A percentile compares a stretch with the other conserved stretches of the same genome.
Conservation (phyloP, 2,888 invertebrate genomes). For the Microctonus hyperodae region DNA sequence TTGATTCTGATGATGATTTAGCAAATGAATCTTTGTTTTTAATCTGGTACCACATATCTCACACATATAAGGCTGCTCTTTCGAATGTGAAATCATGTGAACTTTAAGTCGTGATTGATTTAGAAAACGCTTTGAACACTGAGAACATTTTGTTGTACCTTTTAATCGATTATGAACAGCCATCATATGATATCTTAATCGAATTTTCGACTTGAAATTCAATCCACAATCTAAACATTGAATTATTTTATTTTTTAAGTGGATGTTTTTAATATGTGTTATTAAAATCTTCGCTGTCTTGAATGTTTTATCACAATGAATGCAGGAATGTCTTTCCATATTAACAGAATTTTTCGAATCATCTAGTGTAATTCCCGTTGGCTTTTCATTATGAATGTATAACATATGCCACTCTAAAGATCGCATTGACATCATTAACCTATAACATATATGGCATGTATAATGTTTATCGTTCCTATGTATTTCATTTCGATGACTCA, state of each 20-base stretch:
- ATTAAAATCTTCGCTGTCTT: conserved; percentile 61
- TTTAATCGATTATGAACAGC: conserved; percentile 56
- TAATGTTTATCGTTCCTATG: conserved; percentile 60
- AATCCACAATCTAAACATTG: conserved; percentile 58
- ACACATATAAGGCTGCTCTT: conserved; percentile 58
- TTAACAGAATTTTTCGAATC: conserved; percentile 43
- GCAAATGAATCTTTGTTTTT: conserved; percentile 60
- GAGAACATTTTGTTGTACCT: conserved; percentile 58
- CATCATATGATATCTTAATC: conserved; percentile 61
- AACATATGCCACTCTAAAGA: conserved; percentile 61
- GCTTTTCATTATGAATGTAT: conserved; percentile 57
- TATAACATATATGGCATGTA: conserved; percentile 60
- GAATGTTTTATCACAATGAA: conserved; percentile 58
- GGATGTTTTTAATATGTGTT: conserved; percentile 60
- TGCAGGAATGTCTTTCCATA: conserved; percentile 55
- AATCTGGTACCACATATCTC: conserved; percentile 59
- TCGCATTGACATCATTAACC: conserved; percentile 59
- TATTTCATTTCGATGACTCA: conserved; percentile 58
- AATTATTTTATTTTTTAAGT: conserved; percentile 58
- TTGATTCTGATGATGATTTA: conserved; percentile 61
- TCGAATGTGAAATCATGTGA: conserved; percentile 61
- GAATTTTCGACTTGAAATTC: conserved; percentile 57
- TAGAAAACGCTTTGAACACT: conserved; percentile 60
- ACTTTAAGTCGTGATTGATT: conserved; percentile 59
- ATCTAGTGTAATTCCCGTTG: conserved; percentile 36